Conservation (phyloP, 2,888 invertebrate genomes). For the Rhingia rostrata region DNA sequence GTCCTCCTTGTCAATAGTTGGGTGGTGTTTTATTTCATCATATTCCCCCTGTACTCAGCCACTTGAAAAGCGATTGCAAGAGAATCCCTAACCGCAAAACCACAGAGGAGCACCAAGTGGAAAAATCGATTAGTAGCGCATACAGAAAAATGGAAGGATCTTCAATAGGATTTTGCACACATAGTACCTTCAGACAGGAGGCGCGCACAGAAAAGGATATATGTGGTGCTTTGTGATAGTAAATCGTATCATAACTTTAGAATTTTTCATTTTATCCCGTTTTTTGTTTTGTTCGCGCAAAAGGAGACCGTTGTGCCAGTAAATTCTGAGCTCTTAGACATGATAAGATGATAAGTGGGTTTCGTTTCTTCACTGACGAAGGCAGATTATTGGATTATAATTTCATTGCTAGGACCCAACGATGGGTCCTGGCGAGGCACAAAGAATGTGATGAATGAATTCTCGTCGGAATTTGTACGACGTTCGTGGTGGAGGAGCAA, state of each 20-base stretch:
- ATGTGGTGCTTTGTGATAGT: conserved; percentile 15
- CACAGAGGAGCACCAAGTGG: conserved; percentile 44
- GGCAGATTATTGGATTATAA: conserved; percentile 71
- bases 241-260: conserved; percentile 58
- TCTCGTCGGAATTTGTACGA: conserved; percentile 9
- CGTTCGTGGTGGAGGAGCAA: not conserved
- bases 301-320: conserved; percentile 45
- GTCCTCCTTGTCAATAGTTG: not conserved
- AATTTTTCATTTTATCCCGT: conserved; percentile 43
- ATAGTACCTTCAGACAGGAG: conserved; percentile 17
- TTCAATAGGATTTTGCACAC: conserved; percentile 40
- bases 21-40: not conserved
- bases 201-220: not conserved
- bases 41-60: conserved; percentile 18
- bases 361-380: conserved; percentile 60
- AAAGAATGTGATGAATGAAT: conserved; percentile 47
- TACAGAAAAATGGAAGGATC: conserved; percentile 18
- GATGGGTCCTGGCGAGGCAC: not conserved
- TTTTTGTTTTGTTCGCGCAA: conserved; percentile 1
- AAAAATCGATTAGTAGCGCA: conserved; percentile 63
- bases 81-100: conserved; percentile 29
- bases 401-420: conserved; percentile 26
- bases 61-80: conserved; percentile 54
- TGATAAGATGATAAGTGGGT: conserved; percentile 70
- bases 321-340: conserved; percentile 56